These are phyloP conservation scores for Epizoanthus stellaris DNA, from an alignment of 92 coral and sea anemone genomes.

Conservation along the genomic window DNA sequence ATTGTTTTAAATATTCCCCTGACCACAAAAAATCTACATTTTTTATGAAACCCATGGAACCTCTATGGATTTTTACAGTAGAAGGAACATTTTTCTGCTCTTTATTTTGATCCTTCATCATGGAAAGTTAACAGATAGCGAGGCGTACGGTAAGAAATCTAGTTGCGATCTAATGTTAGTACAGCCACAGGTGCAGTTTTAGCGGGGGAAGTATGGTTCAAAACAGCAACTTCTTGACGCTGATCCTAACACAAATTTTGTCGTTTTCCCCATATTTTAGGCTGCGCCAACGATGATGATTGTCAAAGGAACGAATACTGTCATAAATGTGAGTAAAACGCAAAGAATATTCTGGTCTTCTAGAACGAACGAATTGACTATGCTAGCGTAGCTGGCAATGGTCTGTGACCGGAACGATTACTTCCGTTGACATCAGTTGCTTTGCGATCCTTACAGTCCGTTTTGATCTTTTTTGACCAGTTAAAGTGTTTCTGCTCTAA, in stretches of 20 bases:
- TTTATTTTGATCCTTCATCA: constrained; percentile 52
- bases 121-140: constrained; percentile 76
- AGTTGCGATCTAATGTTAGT: not conserved
- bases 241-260: not conserved
- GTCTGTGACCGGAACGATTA: constrained; percentile 13
- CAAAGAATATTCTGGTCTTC: not conserved
- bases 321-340: constrained; percentile 11
- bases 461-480: not conserved
- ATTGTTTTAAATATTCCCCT: constrained; percentile 29
- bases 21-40: constrained; percentile 35
- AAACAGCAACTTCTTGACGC: not conserved
- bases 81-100: constrained; percentile 59
- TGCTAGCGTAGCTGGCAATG: not conserved
- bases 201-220: constrained; percentile 27
- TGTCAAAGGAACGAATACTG: constrained; percentile 20
- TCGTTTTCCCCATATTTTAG: not conserved
- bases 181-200: constrained; percentile 37
- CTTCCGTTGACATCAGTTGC: constrained; percentile 25
- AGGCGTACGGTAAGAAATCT: constrained; percentile 75
- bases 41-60: constrained; percentile 76
- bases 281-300: constrained; percentile 28
- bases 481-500: not conserved
- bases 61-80: constrained; percentile 79
- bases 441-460: constrained; percentile 1
- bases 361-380: not conserved